Base-by-base conservation (phyloP, 2,797 vertebrate species). In the Stomatorhinus walkeri region DNA sequence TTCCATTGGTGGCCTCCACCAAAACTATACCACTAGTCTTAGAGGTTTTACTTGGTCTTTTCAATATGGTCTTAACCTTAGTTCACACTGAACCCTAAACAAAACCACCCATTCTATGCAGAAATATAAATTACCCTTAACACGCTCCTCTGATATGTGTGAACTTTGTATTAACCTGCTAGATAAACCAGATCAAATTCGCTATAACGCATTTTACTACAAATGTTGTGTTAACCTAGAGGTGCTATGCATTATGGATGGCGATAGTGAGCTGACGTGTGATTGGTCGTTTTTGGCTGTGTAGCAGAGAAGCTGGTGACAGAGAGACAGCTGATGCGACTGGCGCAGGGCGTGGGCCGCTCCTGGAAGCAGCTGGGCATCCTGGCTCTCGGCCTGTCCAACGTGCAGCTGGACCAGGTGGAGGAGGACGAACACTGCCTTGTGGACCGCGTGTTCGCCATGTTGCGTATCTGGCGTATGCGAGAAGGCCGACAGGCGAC, bases 251-350 rank as follows among this genome's bases (percentile, higher is more conserved):
- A 14, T 32, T 14, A 32, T 0, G 24, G 61, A 10, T 32, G 61
- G 16, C 6, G 40, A 84, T 9, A 0, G 16, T 0, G 19, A 48
- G 43, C 81, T 24, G n/a, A 14, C 0, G 19, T 86, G 51, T 40
- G 51, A 86, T 86, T 54, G 7, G 10, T 40, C 16, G 5, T 1
- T 56, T 56, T 86, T n/a, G 10, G 22, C 24, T 48, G 4, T 48
- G 85, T 89, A 93, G 94, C 87, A 22, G 68, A 90, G 24, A 0
- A 3, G 22, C 59, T 92, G 14, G 92, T 96, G 85, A 94, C 87
- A 0, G 95, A 96, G 92, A 95, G 90, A 90, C 94, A 96, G 93
- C 92, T 96, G 91, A 95, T 96, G 95, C 59, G 0, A 0, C 92
- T 95, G 88, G 94, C 96, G 8, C 85, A 91, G 16, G n/a, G 1